Evolutionary conservation across 2,888 invertebrate genomes (phyloP), one percentile per base, ranked within the genome.

Genomic region (Drosophila dives): DNA sequence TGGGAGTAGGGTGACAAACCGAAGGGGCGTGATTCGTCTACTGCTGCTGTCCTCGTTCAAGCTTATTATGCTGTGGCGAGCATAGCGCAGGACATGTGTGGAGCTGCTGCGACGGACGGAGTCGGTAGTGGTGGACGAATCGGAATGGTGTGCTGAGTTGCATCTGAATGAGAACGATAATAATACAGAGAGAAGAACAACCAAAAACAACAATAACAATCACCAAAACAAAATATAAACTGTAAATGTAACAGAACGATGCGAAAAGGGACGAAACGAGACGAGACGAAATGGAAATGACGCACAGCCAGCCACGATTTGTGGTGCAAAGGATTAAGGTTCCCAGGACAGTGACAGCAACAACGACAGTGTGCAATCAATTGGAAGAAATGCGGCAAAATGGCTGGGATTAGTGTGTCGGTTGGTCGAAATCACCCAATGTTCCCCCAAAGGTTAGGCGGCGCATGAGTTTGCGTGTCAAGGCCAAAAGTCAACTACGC

Each of bases 11-110:
- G 34, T 72, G 79, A 87, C 86, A 85, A 87, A 87, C 86, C 86
- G 86, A 81, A 77, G 75, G 77, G 75, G 83, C 68, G 74, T 81
- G 71, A 81, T 64, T 72, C 87, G 83, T 73, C 86, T 81, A 74
- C 67, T 75, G 75, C 54, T 67, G 55, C 53, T 76, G 72, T 67
- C 66, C 64, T 62, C 61, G 64, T 81, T 74, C 61, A 81, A 64
- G 72, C 70, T 86, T 81, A 87, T 87, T 79, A 83, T 84, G 81
- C 78, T 78, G 71, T 89, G 89, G 49, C 89, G 85, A 32, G 89
- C 89, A 75, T 87, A 87, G 71, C 80, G 80, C 68, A 87, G 83
- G 26, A 87, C 86, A 75, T 87, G 83, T 32, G 72, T 81, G 45
- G 89, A 89, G 69, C 83, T 83, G 70, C 71, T 83, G 75, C 61